Percentiles rank a stretch among this genome's conserved stretches.
phyloP scores from a whole-genome alignment of 2,797 vertebrate genomes.

The Naso thynnoides region DNA sequence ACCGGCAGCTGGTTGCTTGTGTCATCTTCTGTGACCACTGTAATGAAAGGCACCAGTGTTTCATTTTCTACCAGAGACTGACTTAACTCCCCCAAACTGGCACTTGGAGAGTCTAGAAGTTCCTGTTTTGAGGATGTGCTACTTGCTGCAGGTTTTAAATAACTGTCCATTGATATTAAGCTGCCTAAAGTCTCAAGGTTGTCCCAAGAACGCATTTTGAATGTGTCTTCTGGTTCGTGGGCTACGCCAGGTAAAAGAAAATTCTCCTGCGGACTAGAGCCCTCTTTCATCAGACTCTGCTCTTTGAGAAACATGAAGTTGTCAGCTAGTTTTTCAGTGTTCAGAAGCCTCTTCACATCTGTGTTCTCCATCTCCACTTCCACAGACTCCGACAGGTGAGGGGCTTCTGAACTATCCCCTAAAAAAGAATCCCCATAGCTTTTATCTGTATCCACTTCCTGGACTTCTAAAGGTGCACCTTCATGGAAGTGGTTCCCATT shows the following conservation, averaged over 20 bases:
- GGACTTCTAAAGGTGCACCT: slow-evolving; percentile 44
- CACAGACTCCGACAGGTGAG: slow-evolving; percentile 68
- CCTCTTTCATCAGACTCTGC: slow-evolving; percentile 87
- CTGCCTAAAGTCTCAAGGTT: slow-evolving; percentile 75
- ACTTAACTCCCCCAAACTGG: slow-evolving; percentile 54
- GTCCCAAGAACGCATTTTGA: slow-evolving; percentile 81
- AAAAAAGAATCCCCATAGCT: slow-evolving; percentile 77
- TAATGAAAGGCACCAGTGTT: slow-evolving; percentile 84
- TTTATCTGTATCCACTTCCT: slow-evolving; percentile 54
- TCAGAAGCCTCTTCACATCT: slow-evolving; percentile 76
- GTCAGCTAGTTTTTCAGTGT: slow-evolving; percentile 86
- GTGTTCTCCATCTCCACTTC: slow-evolving; percentile 66
- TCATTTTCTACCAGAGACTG: slow-evolving; percentile 74
- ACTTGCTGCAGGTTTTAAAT: slow-evolving; percentile 73
- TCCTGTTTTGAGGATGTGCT: slow-evolving; percentile 75
- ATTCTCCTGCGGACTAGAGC: slow-evolving; percentile 71
- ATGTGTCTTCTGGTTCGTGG: slow-evolving; percentile 77
- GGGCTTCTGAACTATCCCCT: slow-evolving; percentile 76
- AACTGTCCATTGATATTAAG: slow-evolving; percentile 73
- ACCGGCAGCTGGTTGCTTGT: slow-evolving; percentile 65
- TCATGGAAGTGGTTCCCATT: slow-evolving; percentile 79
- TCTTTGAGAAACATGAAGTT: slow-evolving; percentile 94
- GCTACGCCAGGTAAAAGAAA: slow-evolving; percentile 74
- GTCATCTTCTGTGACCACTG: slow-evolving; percentile 73
- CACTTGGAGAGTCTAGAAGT: slow-evolving; percentile 71